Percentiles rank a stretch among this genome's conserved stretches.
Evolutionary conservation across 1,140 invertebrate genomes (phyloP).

Genomic region (Leptinotarsa undecemlineata): DNA sequence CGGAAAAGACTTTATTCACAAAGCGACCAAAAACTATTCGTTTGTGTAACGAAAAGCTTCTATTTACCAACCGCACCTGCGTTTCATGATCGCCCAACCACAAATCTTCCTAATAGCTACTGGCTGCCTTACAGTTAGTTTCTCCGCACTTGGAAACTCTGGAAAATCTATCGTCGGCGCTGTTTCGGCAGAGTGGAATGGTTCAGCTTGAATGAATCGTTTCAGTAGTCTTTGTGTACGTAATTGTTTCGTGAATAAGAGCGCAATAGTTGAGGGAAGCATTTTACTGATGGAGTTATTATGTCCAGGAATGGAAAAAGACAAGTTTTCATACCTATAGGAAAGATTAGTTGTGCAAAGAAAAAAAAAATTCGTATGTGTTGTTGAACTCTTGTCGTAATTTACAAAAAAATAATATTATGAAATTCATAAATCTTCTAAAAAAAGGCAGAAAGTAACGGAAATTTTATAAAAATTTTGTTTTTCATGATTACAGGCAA

Average conservation of each 20-base stretch:
- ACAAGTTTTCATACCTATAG: too few relatives aligned
- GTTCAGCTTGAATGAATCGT: neutral
- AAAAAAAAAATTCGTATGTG: too few relatives aligned
- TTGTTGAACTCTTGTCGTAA: too few relatives aligned
- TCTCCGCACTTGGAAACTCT: constrained; percentile 3
- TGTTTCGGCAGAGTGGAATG: neutral
- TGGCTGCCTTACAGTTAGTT: constrained; percentile 2
- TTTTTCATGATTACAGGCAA: too few relatives aligned
- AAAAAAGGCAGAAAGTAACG: too few relatives aligned
- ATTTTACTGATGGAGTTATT: too few relatives aligned
- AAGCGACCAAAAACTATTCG: constrained; percentile 5
- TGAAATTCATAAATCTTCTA: too few relatives aligned
- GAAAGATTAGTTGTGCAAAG: too few relatives aligned
- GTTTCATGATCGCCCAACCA: neutral
- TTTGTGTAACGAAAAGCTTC: constrained; percentile 5
- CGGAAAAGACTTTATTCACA: neutral
- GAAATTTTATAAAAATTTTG: too few relatives aligned
- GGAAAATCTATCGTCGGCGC: constrained; percentile 1
- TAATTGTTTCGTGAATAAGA: neutral
- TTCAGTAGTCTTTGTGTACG: neutral
- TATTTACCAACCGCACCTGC: neutral
- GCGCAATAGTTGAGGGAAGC: neutral
- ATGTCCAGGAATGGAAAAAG: too few relatives aligned
- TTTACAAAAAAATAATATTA: too few relatives aligned
- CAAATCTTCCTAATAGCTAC: constrained; percentile 8